Evolutionary conservation across 2,797 vertebrate genomes (phyloP), one percentile per base, ranked within the genome.

Genomic region (Malacoctenus gilli): DNA sequence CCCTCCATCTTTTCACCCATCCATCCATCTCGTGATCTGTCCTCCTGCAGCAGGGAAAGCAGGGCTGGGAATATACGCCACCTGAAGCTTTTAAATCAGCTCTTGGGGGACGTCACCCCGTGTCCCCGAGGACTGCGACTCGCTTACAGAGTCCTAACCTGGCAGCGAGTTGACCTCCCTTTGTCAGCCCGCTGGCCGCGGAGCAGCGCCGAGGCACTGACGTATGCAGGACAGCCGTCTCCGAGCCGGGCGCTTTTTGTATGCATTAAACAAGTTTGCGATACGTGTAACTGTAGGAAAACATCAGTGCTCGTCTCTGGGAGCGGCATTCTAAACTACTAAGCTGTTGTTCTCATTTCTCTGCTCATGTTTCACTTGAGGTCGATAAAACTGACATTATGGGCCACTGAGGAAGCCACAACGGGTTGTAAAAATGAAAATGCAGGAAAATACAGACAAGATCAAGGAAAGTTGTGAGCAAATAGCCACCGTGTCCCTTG

Each of bases 51-150:
- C 39, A 35, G 64, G 51, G 58, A 39, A 68, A 41, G 66, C 43
- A 20, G 19, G 11, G 68, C 36, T 31, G 43, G 72, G 58, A 42
- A 48, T 21, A 38, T 14, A 49, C 65, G 47, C 68, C 69, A 69
- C 72, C 72, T 75, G 59, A 72, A 82, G 73, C 72, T 81, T 79
- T 83, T 51, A 75, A 72, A 79, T 79, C 82, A 79, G 40, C 63
- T 53, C 82, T 62, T 46, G 6, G 0, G 68, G 50, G 80, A 71
- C 42, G 30, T 68, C 47, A 35, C 59, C 49, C 46, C 7, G 11
- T 19, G 13, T 72, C 68, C 60, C 61, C 0, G 4, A 67, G 61
- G 69, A 72, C 31, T 9, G 6, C 5, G 40, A 72, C 71, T 70
- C 37, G 52, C 66, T 75, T 54, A 59, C 61, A 54, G 31, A 67